These are phyloP conservation scores for Cyclura pinguis DNA, from an alignment of 2,797 vertebrate species.

Conservation along the genomic window DNA sequence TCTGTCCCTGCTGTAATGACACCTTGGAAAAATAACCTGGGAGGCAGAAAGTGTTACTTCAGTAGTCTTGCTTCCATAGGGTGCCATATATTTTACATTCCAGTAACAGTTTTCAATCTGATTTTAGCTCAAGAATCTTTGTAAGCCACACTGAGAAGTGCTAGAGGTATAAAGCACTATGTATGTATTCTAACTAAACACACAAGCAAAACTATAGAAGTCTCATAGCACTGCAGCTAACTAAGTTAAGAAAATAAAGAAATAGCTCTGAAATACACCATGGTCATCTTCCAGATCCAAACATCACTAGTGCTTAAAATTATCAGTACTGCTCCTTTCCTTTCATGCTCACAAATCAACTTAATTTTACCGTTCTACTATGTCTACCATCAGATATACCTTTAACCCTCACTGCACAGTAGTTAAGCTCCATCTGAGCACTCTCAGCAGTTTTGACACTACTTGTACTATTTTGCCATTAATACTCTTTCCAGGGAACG, in stretches of 20 bases:
- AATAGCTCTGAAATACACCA: not conserved
- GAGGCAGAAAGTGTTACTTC: too few relatives aligned
- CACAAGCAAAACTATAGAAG: not conserved
- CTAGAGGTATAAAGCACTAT: too few relatives aligned
- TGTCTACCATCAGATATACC: not conserved
- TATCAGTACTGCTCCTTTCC: not conserved
- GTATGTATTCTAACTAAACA: too few relatives aligned
- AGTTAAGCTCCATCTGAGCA: not conserved
- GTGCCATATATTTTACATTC: not conserved
- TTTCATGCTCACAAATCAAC: not conserved
- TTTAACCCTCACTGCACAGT: not conserved
- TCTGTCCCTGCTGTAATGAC: too few relatives aligned
- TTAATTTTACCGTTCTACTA: not conserved
- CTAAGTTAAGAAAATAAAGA: not conserved
- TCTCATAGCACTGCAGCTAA: not conserved
- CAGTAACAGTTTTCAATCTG: not conserved
- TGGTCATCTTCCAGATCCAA: not conserved
- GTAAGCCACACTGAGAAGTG: too few relatives aligned
- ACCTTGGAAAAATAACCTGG: too few relatives aligned
- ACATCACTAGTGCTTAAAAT: not conserved
- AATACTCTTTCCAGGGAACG: not conserved
- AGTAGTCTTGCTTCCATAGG: too few relatives aligned
- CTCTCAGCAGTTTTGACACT: not conserved
- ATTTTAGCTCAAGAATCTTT: too few relatives aligned
- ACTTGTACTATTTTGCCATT: not conserved